Percentiles rank a stretch among this genome's conserved stretches.
These are phyloP conservation scores for Apotomis turbidana DNA, from an alignment of 2,888 invertebrate species.

Conservation along the genomic window DNA sequence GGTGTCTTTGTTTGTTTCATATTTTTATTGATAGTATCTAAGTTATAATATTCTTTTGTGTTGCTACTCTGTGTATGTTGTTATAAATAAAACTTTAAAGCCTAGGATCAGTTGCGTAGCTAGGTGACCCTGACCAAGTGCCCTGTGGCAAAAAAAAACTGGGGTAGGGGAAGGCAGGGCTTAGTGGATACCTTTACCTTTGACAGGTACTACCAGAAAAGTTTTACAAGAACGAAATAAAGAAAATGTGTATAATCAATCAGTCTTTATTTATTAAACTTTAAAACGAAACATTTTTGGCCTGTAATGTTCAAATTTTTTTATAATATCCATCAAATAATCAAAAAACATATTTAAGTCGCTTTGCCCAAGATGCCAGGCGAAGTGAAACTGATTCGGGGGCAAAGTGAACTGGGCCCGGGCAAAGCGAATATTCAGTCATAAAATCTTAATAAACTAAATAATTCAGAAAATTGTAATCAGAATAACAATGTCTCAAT, in stretches of 20 bases:
- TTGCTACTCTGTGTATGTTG: too few relatives aligned
- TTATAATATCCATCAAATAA: background rate
- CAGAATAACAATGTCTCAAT: conserved; percentile 28
- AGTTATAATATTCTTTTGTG: too few relatives aligned
- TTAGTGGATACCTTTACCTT: conserved; percentile 1
- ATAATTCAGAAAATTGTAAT: conserved; percentile 26
- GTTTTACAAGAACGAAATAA: too few relatives aligned
- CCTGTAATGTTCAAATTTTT: background rate
- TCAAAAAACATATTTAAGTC: conserved; percentile 36
- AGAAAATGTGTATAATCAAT: too few relatives aligned
- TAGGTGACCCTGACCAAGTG: too few relatives aligned
- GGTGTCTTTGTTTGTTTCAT: too few relatives aligned
- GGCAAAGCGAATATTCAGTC: conserved; percentile 28
- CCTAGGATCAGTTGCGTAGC: too few relatives aligned
- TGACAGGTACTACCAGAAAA: background rate
- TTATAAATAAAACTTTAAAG: too few relatives aligned
- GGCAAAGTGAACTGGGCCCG: conserved; percentile 8
- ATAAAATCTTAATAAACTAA: conserved; percentile 43
- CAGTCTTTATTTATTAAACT: too few relatives aligned
- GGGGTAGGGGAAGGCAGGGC: background rate
- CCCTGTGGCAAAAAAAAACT: too few relatives aligned
- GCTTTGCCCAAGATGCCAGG: conserved; percentile 45
- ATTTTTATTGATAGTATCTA: too few relatives aligned
- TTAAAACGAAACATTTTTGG: background rate
- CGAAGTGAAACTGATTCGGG: conserved; percentile 33